Conservation (phyloP, 2,888 invertebrate genomes). For the Icerya purchasi region DNA sequence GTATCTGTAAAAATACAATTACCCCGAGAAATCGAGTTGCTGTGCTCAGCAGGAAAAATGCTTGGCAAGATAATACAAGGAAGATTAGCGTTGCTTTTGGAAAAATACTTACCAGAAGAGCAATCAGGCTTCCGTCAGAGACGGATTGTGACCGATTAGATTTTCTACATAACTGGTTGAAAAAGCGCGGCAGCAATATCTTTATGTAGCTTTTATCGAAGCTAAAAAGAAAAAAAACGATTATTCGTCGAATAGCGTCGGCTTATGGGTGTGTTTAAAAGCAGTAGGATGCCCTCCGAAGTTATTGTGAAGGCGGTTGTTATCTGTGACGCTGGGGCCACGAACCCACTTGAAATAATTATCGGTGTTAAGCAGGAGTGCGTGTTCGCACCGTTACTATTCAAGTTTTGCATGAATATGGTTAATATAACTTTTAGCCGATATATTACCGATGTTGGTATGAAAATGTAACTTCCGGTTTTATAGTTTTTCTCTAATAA, state of each 20-base stretch:
- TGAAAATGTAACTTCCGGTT: not conserved
- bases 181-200: not conserved
- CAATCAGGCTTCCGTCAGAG: not conserved
- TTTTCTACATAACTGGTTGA: too few species aligned
- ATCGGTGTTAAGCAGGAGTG: not conserved
- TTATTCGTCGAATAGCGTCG: not conserved
- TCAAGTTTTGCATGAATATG: not conserved
- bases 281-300: not conserved
- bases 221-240: not conserved
- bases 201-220: too few species aligned
- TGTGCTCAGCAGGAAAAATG: not conserved
- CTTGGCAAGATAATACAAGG: not conserved
- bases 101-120: not conserved
- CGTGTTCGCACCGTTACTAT: not conserved
- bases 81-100: not conserved
- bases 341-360: not conserved
- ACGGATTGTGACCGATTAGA: too few species aligned
- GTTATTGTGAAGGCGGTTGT: not conserved
- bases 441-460: not conserved
- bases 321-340: not conserved
- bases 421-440: not conserved
- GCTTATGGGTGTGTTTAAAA: not conserved
- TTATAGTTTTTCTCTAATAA: not conserved
- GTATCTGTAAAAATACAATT: not conserved
- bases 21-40: not conserved